phyloP scores from a whole-genome alignment of 1,140 invertebrate genomes.

The Eriosoma lanigerum region DNA sequence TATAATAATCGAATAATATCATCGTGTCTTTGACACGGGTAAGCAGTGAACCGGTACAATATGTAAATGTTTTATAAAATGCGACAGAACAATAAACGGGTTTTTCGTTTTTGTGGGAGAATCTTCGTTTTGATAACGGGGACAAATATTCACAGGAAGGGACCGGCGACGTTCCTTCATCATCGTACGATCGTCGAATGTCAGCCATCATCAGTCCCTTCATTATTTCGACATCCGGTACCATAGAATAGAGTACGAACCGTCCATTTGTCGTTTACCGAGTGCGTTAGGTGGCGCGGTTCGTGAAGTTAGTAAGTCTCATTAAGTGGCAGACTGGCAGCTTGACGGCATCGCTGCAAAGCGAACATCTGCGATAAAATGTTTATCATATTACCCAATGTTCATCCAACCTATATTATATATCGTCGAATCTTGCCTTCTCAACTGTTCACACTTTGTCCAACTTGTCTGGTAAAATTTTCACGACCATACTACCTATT shows the following conservation, averaged over 20 bases:
- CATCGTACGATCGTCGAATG: background rate
- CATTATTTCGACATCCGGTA: background rate
- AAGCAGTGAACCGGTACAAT: too few species aligned
- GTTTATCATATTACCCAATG: constrained; percentile 40
- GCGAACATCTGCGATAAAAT: constrained; percentile 50
- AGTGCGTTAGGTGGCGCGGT: background rate
- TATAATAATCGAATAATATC: too few species aligned
- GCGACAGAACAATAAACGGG: too few species aligned
- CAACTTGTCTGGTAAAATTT: constrained; percentile 36
- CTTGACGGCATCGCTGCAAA: constrained; percentile 20
- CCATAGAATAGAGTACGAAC: constrained; percentile 8
- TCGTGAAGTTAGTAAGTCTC: constrained; percentile 44
- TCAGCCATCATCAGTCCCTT: background rate
- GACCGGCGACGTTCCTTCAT: background rate
- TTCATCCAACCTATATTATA: background rate
- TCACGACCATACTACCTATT: background rate
- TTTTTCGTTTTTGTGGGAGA: too few species aligned
- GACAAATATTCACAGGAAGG: too few species aligned
- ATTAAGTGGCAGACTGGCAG: constrained; percentile 49
- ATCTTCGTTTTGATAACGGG: too few species aligned
- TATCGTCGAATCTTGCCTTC: background rate
- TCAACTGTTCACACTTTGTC: background rate
- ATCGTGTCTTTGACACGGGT: too few species aligned
- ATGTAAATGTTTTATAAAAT: too few species aligned
- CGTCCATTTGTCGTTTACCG: constrained; percentile 1